Evolutionary conservation across 2,113 vertebrate species (phyloP).

Genomic region (Taxidea taxus): DNA sequence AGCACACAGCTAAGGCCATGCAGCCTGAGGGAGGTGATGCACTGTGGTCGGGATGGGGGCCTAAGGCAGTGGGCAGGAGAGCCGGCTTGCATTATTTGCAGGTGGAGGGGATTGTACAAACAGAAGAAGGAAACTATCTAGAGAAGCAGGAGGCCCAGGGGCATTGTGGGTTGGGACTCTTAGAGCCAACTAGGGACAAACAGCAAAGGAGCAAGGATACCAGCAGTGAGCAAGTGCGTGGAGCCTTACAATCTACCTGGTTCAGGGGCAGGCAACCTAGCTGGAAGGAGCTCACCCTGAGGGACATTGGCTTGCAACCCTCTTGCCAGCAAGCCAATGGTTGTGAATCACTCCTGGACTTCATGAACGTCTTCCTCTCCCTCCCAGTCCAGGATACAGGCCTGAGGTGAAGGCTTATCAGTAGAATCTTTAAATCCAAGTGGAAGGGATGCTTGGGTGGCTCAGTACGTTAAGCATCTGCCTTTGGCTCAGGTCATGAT

Average conservation of each 20-base stretch:
- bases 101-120: neutral
- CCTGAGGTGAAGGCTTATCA: too few species aligned
- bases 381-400: neutral
- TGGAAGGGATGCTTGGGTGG: neutral
- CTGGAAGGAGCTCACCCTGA: neutral
- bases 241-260: neutral
- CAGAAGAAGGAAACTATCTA: neutral
- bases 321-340: neutral
- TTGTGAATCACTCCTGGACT: neutral
- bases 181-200: neutral
- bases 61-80: rapidly evolving
- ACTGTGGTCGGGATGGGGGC: neutral
- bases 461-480: neutral
- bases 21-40: neutral
- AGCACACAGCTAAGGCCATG: rapidly evolving
- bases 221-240: rapidly evolving
- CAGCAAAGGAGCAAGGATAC: neutral
- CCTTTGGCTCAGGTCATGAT: neutral
- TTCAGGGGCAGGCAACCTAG: neutral
- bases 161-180: neutral
- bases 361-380: too few species aligned
- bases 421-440: neutral
- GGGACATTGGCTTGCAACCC: neutral
- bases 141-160: neutral
- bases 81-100: neutral